phyloP scores from a whole-genome alignment of 2,113 vertebrate genomes.

The Apteryx owenii region DNA sequence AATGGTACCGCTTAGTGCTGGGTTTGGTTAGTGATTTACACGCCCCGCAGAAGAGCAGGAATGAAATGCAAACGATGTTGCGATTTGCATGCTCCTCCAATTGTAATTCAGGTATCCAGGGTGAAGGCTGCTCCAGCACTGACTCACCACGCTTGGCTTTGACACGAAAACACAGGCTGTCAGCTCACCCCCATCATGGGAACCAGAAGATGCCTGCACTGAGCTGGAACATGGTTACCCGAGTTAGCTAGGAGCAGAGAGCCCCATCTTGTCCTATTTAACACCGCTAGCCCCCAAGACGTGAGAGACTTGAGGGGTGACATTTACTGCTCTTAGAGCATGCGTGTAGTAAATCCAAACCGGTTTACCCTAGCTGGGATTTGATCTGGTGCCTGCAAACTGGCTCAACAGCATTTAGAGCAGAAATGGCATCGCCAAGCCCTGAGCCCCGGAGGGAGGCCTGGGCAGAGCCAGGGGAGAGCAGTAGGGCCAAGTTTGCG shows the following conservation, averaged over 20 bases:
- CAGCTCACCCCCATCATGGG: neutral
- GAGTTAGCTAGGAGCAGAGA: neutral
- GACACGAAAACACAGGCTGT: neutral
- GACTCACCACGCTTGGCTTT: neutral
- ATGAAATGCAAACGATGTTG: neutral
- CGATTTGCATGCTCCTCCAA: neutral
- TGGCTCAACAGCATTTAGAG: neutral
- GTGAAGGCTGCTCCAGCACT: neutral
- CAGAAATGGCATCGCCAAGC: neutral
- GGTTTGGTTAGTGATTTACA: neutral
- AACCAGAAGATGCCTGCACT: accelerated
- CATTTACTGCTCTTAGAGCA: neutral
- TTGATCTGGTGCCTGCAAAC: neutral
- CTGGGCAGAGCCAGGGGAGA: neutral
- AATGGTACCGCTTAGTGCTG: accelerated
- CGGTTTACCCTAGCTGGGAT: neutral
- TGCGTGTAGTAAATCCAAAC: neutral
- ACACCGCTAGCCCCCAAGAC: neutral
- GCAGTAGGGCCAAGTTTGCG: accelerated
- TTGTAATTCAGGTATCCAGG: neutral
- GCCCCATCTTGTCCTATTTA: neutral
- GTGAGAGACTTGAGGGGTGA: accelerated
- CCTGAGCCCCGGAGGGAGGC: neutral
- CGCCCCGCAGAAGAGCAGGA: neutral
- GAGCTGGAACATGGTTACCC: neutral